Evolutionary conservation across 2,113 vertebrate species (phyloP).

Genomic region (Sylvia atricapilla): DNA sequence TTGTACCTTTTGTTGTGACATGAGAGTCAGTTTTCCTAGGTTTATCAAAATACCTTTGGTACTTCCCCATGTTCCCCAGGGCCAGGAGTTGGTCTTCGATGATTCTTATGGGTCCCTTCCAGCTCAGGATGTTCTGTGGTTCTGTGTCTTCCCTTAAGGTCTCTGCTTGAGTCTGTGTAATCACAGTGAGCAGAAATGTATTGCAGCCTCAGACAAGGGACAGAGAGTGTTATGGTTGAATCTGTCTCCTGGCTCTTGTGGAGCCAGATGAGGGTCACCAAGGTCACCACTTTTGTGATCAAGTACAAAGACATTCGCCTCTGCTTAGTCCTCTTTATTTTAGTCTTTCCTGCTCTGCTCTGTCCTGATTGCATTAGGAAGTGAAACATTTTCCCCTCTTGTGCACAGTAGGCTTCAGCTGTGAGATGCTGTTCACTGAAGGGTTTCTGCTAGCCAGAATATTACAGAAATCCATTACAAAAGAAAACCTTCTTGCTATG

Average conservation of each 20-base stretch:
- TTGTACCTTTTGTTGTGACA: not conserved
- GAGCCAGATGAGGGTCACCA: not conserved
- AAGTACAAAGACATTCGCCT: not conserved
- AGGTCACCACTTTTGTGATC: not conserved
- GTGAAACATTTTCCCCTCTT: not conserved
- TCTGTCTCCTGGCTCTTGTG: not conserved
- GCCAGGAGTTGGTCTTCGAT: fast-evolving
- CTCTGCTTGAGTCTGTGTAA: not conserved
- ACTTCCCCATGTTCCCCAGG: not conserved
- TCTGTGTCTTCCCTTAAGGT: not conserved
- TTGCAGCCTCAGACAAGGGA: not conserved
- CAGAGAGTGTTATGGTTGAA: not conserved
- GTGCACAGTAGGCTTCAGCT: not conserved
- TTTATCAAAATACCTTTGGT: not conserved
- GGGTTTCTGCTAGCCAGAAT: not conserved
- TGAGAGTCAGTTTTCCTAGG: not conserved
- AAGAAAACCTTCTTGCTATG: not conserved
- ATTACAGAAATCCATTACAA: not conserved
- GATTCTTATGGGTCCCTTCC: not conserved
- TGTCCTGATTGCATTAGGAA: not conserved
- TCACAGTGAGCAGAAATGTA: not conserved
- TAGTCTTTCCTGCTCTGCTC: not conserved
- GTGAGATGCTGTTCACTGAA: not conserved
- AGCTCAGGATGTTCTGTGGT: not conserved
- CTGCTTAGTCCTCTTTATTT: not conserved